Evolutionary conservation across 2,797 vertebrate species (phyloP), one percentile per base, ranked within the genome.

Genomic region (Hybognathus amarus): DNA sequence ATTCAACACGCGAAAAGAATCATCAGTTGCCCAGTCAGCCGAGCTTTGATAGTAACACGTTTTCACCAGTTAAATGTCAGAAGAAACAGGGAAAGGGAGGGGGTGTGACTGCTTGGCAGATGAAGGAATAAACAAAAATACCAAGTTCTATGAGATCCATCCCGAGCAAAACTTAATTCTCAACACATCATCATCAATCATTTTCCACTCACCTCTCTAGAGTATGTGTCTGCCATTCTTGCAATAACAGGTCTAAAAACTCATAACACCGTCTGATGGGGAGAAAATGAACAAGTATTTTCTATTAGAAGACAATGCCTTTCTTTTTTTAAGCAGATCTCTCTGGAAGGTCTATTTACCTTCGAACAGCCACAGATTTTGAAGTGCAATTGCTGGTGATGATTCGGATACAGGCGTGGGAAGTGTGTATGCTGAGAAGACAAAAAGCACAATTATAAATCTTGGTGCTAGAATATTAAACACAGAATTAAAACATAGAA

Each of bases 311-410:
- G 22, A 68, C 30, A 63, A 73, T 7, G 22, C 10, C 10, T 75
- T 82, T 73, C 7, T 66, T 36, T 36, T 36, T 6, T 36, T 5
- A 79, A 11, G 38, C 5, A 40, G 10, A 9, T 69, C 24, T 30
- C 18, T 45, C 20, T 54, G 59, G 27, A 33, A 67, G 24, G 24
- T 8, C 2, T 4, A 40, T 92, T 94, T 91, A 99, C 98, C 98
- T 95, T 95, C 98, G 95, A 87, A 99, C 97, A 24, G 97, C 97
- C 8, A 98, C 98, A 63, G 97, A 98, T 89, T 99, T 99, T 87
- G 96, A 97, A 86, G 96, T 96, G 93, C 98, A 99, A 92, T 98
- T 99, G 92, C 97, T 99, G 89, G 97, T 98, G 92, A 99, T 98
- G 91, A 99, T 97, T 79, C 97, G 98, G 92, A 99, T 98, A 89